Evolutionary conservation across 2,888 invertebrate genomes (phyloP).

Genomic region (Osmoderma eremita): DNA sequence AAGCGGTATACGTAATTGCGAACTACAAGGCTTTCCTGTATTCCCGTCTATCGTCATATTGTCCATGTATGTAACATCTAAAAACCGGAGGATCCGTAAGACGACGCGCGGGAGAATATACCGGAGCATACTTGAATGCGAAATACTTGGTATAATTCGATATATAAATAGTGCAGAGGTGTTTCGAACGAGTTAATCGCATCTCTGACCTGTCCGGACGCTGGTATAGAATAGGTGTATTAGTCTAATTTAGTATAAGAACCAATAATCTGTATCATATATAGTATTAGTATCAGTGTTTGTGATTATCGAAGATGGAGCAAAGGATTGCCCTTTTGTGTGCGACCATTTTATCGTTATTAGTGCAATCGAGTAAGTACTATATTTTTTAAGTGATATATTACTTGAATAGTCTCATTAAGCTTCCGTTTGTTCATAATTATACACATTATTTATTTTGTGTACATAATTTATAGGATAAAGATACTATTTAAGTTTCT

Average conservation of each 20-base stretch:
- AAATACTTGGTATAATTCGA: background rate
- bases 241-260: too few relatives aligned
- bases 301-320: slow-evolving; percentile 39
- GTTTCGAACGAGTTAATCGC: slow-evolving; percentile 29
- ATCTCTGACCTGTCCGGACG: slow-evolving; percentile 2
- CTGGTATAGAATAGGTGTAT: too few relatives aligned
- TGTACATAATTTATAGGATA: too few relatives aligned
- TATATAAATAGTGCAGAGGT: slow-evolving; percentile 28
- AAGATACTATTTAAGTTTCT: too few relatives aligned
- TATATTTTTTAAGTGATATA: background rate
- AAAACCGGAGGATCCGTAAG: slow-evolving; percentile 14
- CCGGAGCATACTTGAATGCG: slow-evolving; percentile 1
- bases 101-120: slow-evolving; percentile 18
- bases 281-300: too few relatives aligned
- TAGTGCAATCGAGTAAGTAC: slow-evolving; percentile 46
- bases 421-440: too few relatives aligned
- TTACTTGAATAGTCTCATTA: too few relatives aligned
- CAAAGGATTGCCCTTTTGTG: slow-evolving; percentile 41
- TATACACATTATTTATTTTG: too few relatives aligned
- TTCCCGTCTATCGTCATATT: slow-evolving; percentile 23
- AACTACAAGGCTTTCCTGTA: slow-evolving; percentile 25
- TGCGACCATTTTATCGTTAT: slow-evolving; percentile 37
- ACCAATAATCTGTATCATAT: background rate
- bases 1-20: slow-evolving; percentile 1
- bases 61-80: slow-evolving; percentile 12